These are phyloP conservation scores for Coccyzus lansbergi DNA, from an alignment of 2,797 vertebrate species.

Conservation along the genomic window DNA sequence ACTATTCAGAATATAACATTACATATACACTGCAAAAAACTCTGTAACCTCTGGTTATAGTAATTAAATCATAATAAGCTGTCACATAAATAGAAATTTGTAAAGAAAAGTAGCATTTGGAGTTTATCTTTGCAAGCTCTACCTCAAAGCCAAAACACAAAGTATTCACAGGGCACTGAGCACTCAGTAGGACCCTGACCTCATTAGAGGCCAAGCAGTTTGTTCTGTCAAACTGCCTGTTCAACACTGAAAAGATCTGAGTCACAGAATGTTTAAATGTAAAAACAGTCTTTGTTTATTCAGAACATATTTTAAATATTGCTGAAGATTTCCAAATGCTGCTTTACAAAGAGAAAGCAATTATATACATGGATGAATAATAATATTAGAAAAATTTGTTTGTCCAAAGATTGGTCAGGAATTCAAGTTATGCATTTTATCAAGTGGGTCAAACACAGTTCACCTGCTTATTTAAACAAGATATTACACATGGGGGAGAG, in stretches of 20 bases:
- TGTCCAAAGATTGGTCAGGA: constrained; percentile 58
- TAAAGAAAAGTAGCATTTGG: not conserved
- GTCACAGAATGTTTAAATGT: not conserved
- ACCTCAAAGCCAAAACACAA: not conserved
- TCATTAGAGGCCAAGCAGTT: not conserved
- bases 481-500: not conserved
- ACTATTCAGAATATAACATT: not conserved
- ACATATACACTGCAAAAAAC: not conserved
- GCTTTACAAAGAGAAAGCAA: not conserved
- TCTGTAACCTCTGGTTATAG: not conserved
- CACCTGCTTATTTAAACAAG: constrained; percentile 63
- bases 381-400: not conserved
- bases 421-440: constrained; percentile 69
- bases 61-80: not conserved
- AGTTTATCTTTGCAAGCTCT: not conserved
- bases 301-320: constrained; percentile 11
- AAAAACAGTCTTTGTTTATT: constrained; percentile 1
- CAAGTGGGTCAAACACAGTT: constrained; percentile 67
- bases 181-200: rapidly evolving
- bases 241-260: not conserved
- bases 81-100: not conserved
- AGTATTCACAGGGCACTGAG: not conserved
- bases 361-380: constrained; percentile 3
- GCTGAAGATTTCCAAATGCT: not conserved
- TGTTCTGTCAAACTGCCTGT: not conserved